Evolutionary conservation across 2,888 invertebrate genomes (phyloP), one percentile per base, ranked within the genome.

Genomic region (Athalia rosae): DNA sequence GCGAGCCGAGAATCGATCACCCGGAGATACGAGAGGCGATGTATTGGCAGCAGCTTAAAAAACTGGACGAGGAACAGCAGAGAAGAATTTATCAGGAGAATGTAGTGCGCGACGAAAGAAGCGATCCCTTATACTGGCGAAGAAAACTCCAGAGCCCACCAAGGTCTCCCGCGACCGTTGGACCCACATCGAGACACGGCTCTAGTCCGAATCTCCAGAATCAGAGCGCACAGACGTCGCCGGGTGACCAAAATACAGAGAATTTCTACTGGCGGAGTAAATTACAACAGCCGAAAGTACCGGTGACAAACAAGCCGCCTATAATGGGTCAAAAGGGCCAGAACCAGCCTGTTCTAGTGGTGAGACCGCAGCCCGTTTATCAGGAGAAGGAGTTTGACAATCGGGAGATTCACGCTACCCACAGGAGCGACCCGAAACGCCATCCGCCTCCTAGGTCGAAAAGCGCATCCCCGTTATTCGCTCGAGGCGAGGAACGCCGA

Each of bases 31-130:
- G 87, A 6, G 94, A 94, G 86, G 94, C 93, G 0, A 94, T 93
- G 83, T 94, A 94, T 81, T 94, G 94, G 94, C 93, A 94, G 82
- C 93, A 93, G 85, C 88, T 94, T 76, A 93, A 93, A 85, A 94
- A 93, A 84, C 91, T 93, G 66, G 92, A 92, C 85, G 93, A 94
- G 88, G 94, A 94, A 83, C 88, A 88, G 62, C 88, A 89, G 76
- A 80, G 85, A 7, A 81, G 83, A 43, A 87, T 89, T 43, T 88
- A 85, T 79, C 85, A 88, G 74, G 84, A 85, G 28, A 86, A 87
- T 78, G 67, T 71, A 28, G 28, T 28, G 53, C 81, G 83, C 9
- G 84, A 83, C 6, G 83, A 78, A 15, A 66, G 77, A 43, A 80
- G 8, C 79, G 81, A 81, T 50, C 79, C 80, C 5, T 53, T 80